phyloP scores from a whole-genome alignment of 2,888 invertebrate genomes.

The Pseudococcus viburni region DNA sequence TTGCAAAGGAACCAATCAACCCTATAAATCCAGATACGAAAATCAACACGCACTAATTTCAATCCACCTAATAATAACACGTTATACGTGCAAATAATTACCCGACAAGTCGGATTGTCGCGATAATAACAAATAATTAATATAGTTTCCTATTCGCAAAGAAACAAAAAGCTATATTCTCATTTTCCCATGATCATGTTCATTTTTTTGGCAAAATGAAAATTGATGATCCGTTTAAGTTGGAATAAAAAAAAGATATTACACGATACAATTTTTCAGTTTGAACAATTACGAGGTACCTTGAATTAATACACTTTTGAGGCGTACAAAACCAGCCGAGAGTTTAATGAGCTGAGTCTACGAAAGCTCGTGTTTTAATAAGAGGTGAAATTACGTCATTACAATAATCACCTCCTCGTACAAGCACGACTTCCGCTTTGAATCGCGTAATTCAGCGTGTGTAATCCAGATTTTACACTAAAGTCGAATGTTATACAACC shows the following conservation, averaged over 20 bases:
- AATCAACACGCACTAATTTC: not conserved
- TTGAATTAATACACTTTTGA: not conserved
- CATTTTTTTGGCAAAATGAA: not conserved
- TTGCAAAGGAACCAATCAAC: too few species aligned
- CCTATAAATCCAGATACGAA: too few species aligned
- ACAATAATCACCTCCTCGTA: constrained; percentile 19
- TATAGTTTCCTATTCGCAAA: not conserved
- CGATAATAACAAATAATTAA: not conserved
- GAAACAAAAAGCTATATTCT: not conserved
- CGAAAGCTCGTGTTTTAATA: constrained; percentile 30
- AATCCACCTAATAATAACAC: not conserved
- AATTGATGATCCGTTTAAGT: not conserved
- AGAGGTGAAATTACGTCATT: constrained; percentile 9
- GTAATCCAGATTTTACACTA: not conserved
- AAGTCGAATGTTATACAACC: constrained; percentile 12
- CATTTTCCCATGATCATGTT: not conserved
- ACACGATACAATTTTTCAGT: not conserved
- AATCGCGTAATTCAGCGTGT: constrained; percentile 41
- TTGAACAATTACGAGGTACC: too few species aligned
- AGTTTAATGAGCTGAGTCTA: constrained; percentile 32
- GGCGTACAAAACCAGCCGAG: not conserved
- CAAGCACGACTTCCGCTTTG: constrained; percentile 28
- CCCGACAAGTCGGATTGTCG: not conserved
- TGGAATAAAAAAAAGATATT: not conserved
- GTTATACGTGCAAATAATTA: not conserved